Evolutionary conservation across 2,888 invertebrate species (phyloP), one percentile per base, ranked within the genome.

Genomic region (Lasioglossum lativentre): DNA sequence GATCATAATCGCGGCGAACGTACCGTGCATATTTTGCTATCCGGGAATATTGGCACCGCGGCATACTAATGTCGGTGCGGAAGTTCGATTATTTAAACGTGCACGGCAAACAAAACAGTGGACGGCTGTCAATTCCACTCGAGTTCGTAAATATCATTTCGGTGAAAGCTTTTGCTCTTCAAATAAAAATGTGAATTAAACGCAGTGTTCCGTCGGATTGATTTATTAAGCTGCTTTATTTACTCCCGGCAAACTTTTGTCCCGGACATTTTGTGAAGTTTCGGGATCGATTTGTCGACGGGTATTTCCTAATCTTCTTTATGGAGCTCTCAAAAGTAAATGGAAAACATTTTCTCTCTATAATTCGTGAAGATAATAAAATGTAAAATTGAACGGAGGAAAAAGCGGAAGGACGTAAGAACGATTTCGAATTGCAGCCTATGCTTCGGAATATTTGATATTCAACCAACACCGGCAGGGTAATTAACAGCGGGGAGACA

Each of bases 71-170:
- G 71, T 63, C 52, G 66, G 16, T 56, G 47, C 56, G 1, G 52
- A 42, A 30, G 52, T 71, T 45, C 70, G 78, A 78, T 85, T 63
- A 52, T 74, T 77, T 75, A 83, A 78, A 52, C 82, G 63, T 12
- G 73, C 47, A 45, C 27, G 14, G 23, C 78, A 45, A 72, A 78
- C 63, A 75, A 42, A 45, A 56, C 84, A 66, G 14, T 27, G 40
- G 34, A 4, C 52, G 19, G 34, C 56, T 78, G 78, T 74, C 77
- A 70, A 56, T 72, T 68, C 75, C 85, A 42, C 66, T 79, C 8
- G 38, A 79, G 52, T 85, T 75, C 40, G 85, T 75, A 79, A 85
- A 78, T 75, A 79, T 84, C 84, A 71, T 78, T 75, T 84, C 72
- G 52, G 4, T 56, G 59, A 78, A 85, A 85, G 84, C 84, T 78